Conservation (phyloP, 2,888 invertebrate species). For the Galeopsomyia nigrocyanea region DNA sequence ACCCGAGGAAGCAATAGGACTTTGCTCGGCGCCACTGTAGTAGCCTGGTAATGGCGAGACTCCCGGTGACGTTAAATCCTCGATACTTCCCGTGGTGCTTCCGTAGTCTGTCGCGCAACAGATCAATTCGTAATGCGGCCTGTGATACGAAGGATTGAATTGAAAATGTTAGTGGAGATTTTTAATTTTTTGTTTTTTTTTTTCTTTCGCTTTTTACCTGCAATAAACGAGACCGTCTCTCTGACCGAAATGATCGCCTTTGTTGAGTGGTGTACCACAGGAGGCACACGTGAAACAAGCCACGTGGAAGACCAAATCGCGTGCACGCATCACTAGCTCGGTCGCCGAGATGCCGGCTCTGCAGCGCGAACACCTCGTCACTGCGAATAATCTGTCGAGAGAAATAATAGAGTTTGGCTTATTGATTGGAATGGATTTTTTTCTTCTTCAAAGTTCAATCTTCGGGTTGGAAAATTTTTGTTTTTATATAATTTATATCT, state of each 20-base stretch:
- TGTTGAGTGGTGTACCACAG: slow-evolving; percentile 84
- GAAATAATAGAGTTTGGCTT: slow-evolving; percentile 6
- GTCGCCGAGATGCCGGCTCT: slow-evolving; percentile 86
- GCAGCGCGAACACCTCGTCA: slow-evolving; percentile 88
- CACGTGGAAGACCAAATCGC: slow-evolving; percentile 89
- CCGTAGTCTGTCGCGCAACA: slow-evolving; percentile 71
- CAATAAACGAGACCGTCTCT: slow-evolving; percentile 84
- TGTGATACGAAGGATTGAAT: slow-evolving; percentile 48
- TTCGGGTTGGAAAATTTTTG: background rate
- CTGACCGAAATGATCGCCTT: slow-evolving; percentile 94
- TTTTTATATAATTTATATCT: background rate
- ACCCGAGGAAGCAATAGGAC: slow-evolving; percentile 61
- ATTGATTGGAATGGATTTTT: slow-evolving; percentile 9
- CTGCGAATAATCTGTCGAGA: slow-evolving; percentile 84
- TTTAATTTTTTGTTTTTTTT: background rate
- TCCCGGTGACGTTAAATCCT: slow-evolving; percentile 72
- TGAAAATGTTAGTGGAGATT: too few species aligned
- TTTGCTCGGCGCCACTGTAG: slow-evolving; percentile 73
- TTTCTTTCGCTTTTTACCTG: slow-evolving; percentile 60
- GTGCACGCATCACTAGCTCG: slow-evolving; percentile 92
- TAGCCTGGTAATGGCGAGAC: slow-evolving; percentile 76
- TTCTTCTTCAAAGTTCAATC: too few species aligned
- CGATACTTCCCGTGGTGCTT: slow-evolving; percentile 75
- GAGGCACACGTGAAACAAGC: slow-evolving; percentile 91
- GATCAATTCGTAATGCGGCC: slow-evolving; percentile 79